These are phyloP conservation scores for Euura lappo DNA, from an alignment of 1,140 invertebrate genomes.

Conservation along the genomic window DNA sequence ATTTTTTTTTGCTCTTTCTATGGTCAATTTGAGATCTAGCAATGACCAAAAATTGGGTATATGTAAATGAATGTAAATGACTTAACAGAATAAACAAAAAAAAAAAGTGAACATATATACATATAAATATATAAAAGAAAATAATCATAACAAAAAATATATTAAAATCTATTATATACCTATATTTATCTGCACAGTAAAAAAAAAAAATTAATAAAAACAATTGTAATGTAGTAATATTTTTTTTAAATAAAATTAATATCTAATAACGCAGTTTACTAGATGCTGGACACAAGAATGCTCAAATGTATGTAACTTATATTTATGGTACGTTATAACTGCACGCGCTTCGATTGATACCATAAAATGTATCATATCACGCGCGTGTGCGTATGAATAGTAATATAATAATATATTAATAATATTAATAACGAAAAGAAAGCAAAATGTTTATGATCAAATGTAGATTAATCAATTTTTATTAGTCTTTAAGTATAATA, in stretches of 20 bases:
- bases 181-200: neutral
- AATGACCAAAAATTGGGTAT: neutral
- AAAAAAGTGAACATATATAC: neutral
- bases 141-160: neutral
- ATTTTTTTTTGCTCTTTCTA: no score
- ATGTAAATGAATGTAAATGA: neutral
- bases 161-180: neutral
- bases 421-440: neutral
- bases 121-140: neutral
- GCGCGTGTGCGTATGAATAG: neutral
- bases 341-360: neutral
- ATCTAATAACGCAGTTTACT: neutral
- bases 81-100: neutral
- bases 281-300: constrained; percentile 1
- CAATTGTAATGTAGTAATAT: neutral
- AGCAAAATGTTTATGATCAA: constrained; percentile 7
- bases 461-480: neutral
- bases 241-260: neutral
- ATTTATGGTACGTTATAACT: neutral
- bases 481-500: neutral
- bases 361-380: neutral
- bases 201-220: no score
- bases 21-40: neutral
- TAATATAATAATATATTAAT: neutral
- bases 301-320: neutral